A percentile compares a stretch with the other conserved stretches of the same genome.
phyloP scores from a whole-genome alignment of 2,888 invertebrate species.

The Dryobotodes eremita region DNA sequence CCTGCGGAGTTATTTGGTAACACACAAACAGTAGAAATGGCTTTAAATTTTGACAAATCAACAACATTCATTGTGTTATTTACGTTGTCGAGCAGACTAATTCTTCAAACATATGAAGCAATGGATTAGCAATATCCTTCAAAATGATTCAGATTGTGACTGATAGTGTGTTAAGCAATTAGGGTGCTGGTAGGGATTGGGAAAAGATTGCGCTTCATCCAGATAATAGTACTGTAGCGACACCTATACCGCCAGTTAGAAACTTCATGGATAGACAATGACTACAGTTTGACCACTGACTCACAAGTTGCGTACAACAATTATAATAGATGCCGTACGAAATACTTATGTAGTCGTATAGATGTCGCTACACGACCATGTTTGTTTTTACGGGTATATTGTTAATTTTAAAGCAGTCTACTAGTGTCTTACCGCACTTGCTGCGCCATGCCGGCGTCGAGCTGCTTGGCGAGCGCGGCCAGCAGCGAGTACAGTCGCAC shows the following conservation, averaged over 20 bases:
- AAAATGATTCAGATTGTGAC: too few relatives aligned
- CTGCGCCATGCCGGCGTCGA: constrained; percentile 70
- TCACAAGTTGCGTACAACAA: not conserved
- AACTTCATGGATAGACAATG: not conserved
- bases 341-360: not conserved
- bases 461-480: constrained; percentile 72
- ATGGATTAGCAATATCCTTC: too few relatives aligned
- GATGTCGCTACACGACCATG: not conserved
- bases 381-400: not conserved
- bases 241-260: not conserved
- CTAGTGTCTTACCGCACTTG: constrained; percentile 68
- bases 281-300: not conserved
- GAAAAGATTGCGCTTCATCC: not conserved
- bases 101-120: too few relatives aligned
- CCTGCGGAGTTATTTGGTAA: too few relatives aligned
- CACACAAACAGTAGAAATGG: too few relatives aligned
- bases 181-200: not conserved
- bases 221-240: constrained; percentile 11
- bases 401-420: not conserved
- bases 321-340: not conserved
- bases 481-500: constrained; percentile 79
- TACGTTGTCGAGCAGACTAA: too few relatives aligned
- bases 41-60: too few relatives aligned
- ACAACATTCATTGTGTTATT: too few relatives aligned
- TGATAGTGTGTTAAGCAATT: too few relatives aligned